phyloP scores from a whole-genome alignment of 2,113 vertebrate genomes.

The Albula glossodonta region DNA sequence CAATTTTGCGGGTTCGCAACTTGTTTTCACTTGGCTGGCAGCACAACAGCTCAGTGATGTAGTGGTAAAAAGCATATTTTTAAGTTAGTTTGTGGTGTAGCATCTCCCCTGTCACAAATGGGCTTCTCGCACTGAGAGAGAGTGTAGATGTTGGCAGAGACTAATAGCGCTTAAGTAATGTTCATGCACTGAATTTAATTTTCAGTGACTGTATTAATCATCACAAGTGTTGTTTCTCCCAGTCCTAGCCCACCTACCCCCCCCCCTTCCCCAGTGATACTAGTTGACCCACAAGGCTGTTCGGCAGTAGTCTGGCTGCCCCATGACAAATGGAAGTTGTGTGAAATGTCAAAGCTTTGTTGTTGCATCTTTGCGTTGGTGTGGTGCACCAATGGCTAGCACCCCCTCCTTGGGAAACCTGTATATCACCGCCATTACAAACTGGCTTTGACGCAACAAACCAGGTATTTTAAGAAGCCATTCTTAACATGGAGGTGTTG shows the following conservation, averaged over 20 bases:
- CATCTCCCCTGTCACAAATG: no score
- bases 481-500: no score
- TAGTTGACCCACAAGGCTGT: slow-evolving; percentile 41
- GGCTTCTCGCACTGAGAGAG: not conserved
- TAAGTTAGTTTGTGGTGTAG: no score
- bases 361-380: slow-evolving; percentile 35
- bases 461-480: no score
- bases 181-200: slow-evolving; percentile 69
- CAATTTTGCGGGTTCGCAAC: not conserved
- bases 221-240: slow-evolving; percentile 61
- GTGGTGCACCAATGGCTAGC: no score
- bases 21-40: not conserved
- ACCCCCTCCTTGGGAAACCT: no score
- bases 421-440: no score
- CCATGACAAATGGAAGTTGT: slow-evolving; percentile 55
- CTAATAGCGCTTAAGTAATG: slow-evolving; percentile 73
- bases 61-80: no score
- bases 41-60: no score
- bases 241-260: slow-evolving; percentile 36
- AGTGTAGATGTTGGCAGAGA: slow-evolving; percentile 60
- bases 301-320: slow-evolving; percentile 49
- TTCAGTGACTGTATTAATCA: slow-evolving; percentile 67
- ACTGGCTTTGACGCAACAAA: no score
- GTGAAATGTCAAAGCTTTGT: slow-evolving; percentile 49
- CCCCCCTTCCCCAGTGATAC: slow-evolving; percentile 12